Percentiles rank a stretch among this genome's conserved stretches.
Conservation (phyloP, 1,140 invertebrate species). For the Meloidogyne floridensis region DNA sequence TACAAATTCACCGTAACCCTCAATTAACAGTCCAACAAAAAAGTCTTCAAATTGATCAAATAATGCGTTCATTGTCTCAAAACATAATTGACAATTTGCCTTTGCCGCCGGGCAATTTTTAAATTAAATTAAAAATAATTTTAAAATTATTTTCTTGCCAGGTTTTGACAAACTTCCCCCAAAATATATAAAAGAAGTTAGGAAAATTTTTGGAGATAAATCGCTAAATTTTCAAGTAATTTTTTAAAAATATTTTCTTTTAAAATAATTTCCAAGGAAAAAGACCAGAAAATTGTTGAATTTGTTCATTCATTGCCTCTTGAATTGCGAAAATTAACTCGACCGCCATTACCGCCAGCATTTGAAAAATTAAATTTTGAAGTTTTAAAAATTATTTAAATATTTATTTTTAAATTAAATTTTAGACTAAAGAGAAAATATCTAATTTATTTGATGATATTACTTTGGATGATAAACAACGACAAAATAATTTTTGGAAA, state of each 20-base stretch:
- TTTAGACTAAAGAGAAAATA: conserved; percentile 38
- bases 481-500: conserved; percentile 39
- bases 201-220: conserved; percentile 38
- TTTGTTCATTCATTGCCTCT: conserved; percentile 39
- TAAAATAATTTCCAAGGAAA: conserved; percentile 11
- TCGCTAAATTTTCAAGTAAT: conserved; percentile 20
- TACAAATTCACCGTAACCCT: conserved; percentile 32
- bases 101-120: conserved; percentile 23
- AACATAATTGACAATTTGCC: conserved; percentile 45
- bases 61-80: conserved; percentile 38
- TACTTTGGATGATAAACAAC: conserved; percentile 29
- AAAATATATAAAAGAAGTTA: conserved; percentile 31
- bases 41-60: conserved; percentile 38
- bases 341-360: conserved; percentile 35
- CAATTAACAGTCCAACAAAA: conserved; percentile 40
- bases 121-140: background rate
- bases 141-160: conserved; percentile 12
- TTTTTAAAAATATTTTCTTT: conserved; percentile 14
- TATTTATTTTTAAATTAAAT: conserved; percentile 31
- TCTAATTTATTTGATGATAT: conserved; percentile 37
- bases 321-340: conserved; percentile 29
- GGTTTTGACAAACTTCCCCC: conserved; percentile 43
- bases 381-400: conserved; percentile 18
- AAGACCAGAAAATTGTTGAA: conserved; percentile 39
- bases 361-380: conserved; percentile 31